These are phyloP conservation scores for Papilio helenus DNA, from an alignment of 1,140 invertebrate species.

Conservation along the genomic window DNA sequence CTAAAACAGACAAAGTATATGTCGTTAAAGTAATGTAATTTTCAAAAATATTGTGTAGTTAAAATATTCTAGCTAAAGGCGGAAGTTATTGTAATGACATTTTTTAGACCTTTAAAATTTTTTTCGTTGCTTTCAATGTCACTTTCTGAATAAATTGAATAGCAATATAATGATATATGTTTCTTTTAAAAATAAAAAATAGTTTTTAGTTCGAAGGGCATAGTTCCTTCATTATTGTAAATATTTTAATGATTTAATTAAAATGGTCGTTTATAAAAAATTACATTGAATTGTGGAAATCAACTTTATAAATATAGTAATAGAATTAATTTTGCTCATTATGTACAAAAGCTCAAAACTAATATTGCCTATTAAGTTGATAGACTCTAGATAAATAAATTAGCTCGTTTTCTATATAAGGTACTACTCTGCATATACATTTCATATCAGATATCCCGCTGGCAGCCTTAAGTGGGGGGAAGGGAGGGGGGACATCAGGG, in stretches of 20 bases:
- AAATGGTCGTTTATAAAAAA: not conserved
- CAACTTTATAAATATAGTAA: not conserved
- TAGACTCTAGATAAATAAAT: constrained; percentile 29
- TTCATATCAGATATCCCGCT: constrained; percentile 9
- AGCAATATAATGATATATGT: not conserved
- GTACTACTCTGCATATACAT: constrained; percentile 29
- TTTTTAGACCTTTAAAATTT: not conserved
- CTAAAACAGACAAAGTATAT: not conserved
- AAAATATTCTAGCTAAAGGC: not conserved
- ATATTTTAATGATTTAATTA: not conserved
- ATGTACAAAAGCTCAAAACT: constrained; percentile 2
- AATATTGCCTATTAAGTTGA: constrained; percentile 28
- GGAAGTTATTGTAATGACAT: not conserved
- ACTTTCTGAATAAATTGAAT: not conserved
- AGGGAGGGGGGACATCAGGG: not conserved
- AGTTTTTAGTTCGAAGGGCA: not conserved
- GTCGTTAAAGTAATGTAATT: not conserved
- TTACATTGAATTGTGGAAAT: not conserved
- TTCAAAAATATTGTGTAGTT: not conserved
- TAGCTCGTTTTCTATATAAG: constrained; percentile 26
- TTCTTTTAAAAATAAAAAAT: not conserved
- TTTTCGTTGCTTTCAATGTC: not conserved
- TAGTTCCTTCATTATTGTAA: not conserved
- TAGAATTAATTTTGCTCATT: not conserved
- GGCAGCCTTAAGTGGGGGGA: not conserved